Evolutionary conservation across 2,888 invertebrate genomes (phyloP).

Genomic region (Papilio demoleus): DNA sequence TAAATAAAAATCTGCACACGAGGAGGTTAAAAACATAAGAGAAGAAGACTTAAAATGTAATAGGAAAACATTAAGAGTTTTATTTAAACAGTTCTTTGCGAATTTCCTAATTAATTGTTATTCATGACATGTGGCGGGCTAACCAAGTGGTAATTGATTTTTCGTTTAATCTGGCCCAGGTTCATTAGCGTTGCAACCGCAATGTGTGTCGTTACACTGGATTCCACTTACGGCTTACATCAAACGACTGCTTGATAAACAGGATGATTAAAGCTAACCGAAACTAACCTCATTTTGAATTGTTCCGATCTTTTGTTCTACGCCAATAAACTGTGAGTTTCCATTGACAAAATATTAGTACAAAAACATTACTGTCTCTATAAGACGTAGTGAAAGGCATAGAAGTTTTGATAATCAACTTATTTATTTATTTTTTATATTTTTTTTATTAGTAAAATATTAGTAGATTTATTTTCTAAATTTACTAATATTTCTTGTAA

Average conservation of each 20-base stretch:
- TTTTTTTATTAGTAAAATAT: too few relatives aligned
- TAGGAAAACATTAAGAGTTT: background rate
- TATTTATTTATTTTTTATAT: too few relatives aligned
- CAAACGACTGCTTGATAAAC: constrained; percentile 34
- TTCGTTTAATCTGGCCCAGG: constrained; percentile 23
- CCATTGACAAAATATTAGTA: background rate
- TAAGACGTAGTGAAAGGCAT: too few relatives aligned
- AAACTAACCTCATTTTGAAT: constrained; percentile 17
- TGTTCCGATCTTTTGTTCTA: constrained; percentile 9
- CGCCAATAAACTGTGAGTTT: background rate
- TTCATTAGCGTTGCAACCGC: constrained; percentile 33
- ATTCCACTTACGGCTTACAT: constrained; percentile 26
- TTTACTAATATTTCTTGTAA: too few relatives aligned
- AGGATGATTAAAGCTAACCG: constrained; percentile 27
- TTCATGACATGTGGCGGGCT: constrained; percentile 9
- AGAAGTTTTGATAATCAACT: too few relatives aligned
- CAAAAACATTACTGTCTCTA: background rate
- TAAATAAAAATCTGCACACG: background rate
- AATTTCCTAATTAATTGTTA: background rate
- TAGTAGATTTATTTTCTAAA: too few relatives aligned
- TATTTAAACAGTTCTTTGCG: background rate
- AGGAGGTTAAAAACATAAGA: background rate
- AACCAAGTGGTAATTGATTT: constrained; percentile 34
- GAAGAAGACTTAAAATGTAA: background rate
- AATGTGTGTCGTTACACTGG: constrained; percentile 31